Evolutionary conservation across 2,888 invertebrate genomes (phyloP).

Genomic region (Sepiola atlantica): DNA sequence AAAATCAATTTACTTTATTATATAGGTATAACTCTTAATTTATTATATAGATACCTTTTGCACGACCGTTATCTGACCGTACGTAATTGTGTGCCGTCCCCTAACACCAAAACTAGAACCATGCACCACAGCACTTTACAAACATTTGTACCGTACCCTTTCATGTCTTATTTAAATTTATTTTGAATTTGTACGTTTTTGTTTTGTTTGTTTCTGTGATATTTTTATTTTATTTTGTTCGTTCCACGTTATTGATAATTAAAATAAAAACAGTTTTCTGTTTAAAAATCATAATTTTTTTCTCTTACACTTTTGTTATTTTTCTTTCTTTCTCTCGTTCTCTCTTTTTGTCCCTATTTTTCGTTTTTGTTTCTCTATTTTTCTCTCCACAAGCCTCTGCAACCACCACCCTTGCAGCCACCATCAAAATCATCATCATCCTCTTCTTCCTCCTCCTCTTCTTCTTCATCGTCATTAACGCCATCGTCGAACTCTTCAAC

Average conservation of each 20-base stretch:
- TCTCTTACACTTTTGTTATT: too few relatives aligned
- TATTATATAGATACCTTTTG: background rate
- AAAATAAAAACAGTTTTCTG: background rate
- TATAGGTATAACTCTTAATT: background rate
- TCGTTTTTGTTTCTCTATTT: slow-evolving; percentile 6
- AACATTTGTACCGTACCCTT: background rate
- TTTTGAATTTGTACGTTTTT: background rate
- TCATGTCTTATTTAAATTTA: background rate
- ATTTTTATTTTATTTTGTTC: background rate
- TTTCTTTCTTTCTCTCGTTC: background rate
- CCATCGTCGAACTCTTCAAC: slow-evolving; percentile 13
- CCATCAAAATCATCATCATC: background rate
- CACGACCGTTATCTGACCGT: background rate
- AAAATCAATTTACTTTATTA: too few relatives aligned
- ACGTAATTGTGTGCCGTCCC: background rate
- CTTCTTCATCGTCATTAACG: background rate
- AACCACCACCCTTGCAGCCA: background rate
- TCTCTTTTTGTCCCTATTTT: background rate
- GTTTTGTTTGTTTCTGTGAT: too few relatives aligned
- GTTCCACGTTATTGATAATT: background rate
- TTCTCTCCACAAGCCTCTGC: slow-evolving; percentile 21
- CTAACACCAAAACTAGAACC: background rate
- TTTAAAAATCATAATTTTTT: too few relatives aligned
- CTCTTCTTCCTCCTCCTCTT: background rate
- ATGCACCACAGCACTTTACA: background rate